These are phyloP conservation scores for Drosophila athabasca DNA, from an alignment of 1,140 invertebrate genomes.

Conservation along the genomic window DNA sequence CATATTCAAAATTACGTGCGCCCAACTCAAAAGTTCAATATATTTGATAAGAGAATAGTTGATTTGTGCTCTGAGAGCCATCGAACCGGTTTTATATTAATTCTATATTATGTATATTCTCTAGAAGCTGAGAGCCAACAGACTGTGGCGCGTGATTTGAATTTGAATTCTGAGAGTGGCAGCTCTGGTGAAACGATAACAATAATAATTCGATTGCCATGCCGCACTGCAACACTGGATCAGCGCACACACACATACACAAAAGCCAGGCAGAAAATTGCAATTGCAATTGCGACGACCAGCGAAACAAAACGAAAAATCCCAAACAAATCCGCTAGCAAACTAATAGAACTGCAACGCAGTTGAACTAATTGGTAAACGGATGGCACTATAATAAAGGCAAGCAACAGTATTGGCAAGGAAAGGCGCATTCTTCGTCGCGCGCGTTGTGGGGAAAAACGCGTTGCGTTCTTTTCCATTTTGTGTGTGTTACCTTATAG, in stretches of 20 bases:
- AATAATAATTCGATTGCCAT: neutral
- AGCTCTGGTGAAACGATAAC: neutral
- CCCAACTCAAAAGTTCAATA: neutral
- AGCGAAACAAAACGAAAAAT: conserved; percentile 65
- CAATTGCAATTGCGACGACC: conserved; percentile 52
- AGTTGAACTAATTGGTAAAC: conserved; percentile 26
- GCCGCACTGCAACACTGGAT: conserved; percentile 24
- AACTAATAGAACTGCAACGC: conserved; percentile 21
- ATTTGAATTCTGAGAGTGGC: too few relatives aligned
- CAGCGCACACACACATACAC: conserved; percentile 20
- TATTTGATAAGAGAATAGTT: conserved; percentile 45
- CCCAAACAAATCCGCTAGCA: conserved; percentile 64
- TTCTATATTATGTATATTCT: too few relatives aligned
- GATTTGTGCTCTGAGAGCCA: conserved; percentile 10
- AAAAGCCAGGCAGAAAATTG: conserved; percentile 20
- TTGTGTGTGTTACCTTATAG: conserved; percentile 57
- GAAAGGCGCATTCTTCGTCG: conserved; percentile 50
- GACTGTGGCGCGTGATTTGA: too few relatives aligned
- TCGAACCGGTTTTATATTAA: conserved; percentile 26
- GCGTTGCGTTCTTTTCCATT: conserved; percentile 75
- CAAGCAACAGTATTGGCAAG: conserved; percentile 19
- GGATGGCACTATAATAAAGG: conserved; percentile 36
- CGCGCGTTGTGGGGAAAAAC: conserved; percentile 66
- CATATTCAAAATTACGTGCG: too few relatives aligned
- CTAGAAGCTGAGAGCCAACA: too few relatives aligned